A percentile compares a stretch with the other conserved stretches of the same genome.
Evolutionary conservation across 2,113 vertebrate species (phyloP).

Genomic region (Halcyon malimbica): DNA sequence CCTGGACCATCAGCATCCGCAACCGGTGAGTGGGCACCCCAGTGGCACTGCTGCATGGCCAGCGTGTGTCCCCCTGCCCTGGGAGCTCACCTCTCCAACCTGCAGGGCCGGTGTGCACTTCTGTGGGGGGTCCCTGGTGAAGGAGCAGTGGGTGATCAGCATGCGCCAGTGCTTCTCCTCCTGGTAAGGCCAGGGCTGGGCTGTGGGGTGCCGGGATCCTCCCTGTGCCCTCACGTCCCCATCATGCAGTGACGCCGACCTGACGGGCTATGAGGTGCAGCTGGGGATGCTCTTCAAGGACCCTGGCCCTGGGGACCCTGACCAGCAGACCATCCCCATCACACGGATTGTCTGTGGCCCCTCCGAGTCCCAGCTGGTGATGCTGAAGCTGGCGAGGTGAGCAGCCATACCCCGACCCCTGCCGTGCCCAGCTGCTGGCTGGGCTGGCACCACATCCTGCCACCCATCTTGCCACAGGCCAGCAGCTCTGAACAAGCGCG

Average conservation of each 20-base stretch:
- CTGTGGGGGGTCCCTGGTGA: conserved; percentile 93
- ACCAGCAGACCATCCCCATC: conserved; percentile 83
- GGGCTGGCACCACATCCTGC: not conserved
- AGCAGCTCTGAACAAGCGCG: conserved; percentile 82
- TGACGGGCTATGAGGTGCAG: conserved; percentile 86
- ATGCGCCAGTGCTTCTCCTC: conserved; percentile 95
- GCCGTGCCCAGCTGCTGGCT: fast-evolving
- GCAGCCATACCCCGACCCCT: not conserved
- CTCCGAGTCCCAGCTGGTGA: conserved; percentile 88
- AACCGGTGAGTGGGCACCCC: conserved; percentile 79
- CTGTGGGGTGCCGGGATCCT: fast-evolving
- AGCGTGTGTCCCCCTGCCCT: fast-evolving
- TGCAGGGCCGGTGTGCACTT: conserved; percentile 91
- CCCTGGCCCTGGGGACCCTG: conserved; percentile 81
- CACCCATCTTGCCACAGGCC: conserved; percentile 67
- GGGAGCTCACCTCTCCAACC: not conserved
- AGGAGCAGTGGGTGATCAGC: conserved; percentile 94
- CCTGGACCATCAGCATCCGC: conserved; percentile 95
- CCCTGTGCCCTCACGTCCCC: not conserved
- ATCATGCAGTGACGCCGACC: conserved; percentile 80
- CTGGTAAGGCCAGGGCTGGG: conserved; percentile 78
- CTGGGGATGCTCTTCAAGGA: conserved; percentile 88
- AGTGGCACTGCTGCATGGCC: fast-evolving
- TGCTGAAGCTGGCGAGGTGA: conserved; percentile 90
- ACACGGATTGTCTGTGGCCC: conserved; percentile 88